Conservation (phyloP, 1,140 invertebrate genomes). For the Drosophila saltans region DNA sequence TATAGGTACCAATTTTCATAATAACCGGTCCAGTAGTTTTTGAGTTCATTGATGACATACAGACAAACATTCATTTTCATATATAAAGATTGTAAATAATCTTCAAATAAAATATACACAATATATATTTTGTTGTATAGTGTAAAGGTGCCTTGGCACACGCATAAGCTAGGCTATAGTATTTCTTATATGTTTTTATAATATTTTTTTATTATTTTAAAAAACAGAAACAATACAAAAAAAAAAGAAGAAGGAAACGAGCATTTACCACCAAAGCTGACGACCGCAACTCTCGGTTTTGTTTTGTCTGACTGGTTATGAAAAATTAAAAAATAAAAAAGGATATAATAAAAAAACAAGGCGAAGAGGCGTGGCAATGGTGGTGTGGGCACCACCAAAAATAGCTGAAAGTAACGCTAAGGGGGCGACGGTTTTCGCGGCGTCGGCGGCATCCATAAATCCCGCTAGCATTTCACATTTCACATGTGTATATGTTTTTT, state of each 20-base stretch:
- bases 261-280: slow-evolving; percentile 24
- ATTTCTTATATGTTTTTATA: slow-evolving; percentile 43
- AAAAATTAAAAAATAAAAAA: slow-evolving; percentile 57
- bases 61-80: too few relatives aligned
- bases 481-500: slow-evolving; percentile 79
- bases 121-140: slow-evolving; percentile 4
- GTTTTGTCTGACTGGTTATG: slow-evolving; percentile 71
- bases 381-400: not conserved
- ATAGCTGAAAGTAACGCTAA: slow-evolving; percentile 20
- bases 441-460: slow-evolving; percentile 64
- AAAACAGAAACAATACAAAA: slow-evolving; percentile 15
- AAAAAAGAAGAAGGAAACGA: not conserved
- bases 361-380: slow-evolving; percentile 29
- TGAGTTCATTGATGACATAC: too few relatives aligned
- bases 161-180: slow-evolving; percentile 36
- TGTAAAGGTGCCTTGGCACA: slow-evolving; percentile 19
- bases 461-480: slow-evolving; percentile 73
- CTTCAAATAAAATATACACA: too few relatives aligned
- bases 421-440: slow-evolving; percentile 40
- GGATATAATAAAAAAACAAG: slow-evolving; percentile 34
- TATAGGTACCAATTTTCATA: too few relatives aligned
- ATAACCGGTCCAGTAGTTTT: too few relatives aligned
- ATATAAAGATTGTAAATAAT: too few relatives aligned
- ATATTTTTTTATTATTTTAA: slow-evolving; percentile 42
- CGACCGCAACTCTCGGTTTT: slow-evolving; percentile 59